Percentiles rank a stretch among this genome's conserved stretches.
These are phyloP conservation scores for Microctonus hyperodae DNA, from an alignment of 2,888 invertebrate genomes.

Conservation along the genomic window DNA sequence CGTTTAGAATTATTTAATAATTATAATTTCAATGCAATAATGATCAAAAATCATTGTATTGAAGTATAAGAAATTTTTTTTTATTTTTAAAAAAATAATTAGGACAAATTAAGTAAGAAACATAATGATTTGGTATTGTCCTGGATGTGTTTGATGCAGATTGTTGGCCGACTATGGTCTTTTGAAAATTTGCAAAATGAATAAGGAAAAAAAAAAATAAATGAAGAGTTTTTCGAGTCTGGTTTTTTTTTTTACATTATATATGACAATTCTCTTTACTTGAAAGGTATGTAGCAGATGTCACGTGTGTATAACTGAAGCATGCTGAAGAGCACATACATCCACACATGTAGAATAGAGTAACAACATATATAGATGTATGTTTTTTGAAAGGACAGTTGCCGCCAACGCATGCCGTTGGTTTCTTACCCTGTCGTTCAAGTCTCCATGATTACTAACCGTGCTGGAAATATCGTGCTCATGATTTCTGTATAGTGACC, in stretches of 20 bases:
- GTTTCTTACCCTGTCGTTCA: slow-evolving; percentile 61
- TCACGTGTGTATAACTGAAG: slow-evolving; percentile 30
- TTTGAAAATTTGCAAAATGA: slow-evolving; percentile 18
- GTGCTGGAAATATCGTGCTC: slow-evolving; percentile 51
- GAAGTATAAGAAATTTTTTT: too few relatives aligned
- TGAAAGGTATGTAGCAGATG: slow-evolving; percentile 32
- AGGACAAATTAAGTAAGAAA: too few relatives aligned
- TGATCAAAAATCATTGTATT: too few relatives aligned
- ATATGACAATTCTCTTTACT: slow-evolving; percentile 18
- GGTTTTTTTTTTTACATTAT: slow-evolving; percentile 21
- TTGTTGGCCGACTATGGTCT: background rate
- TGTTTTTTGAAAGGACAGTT: slow-evolving; percentile 59
- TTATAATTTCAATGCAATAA: too few relatives aligned
- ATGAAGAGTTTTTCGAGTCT: slow-evolving; percentile 25
- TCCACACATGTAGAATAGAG: too few relatives aligned
- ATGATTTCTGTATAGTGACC: slow-evolving; percentile 35
- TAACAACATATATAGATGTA: slow-evolving; percentile 37
- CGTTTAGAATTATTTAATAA: too few relatives aligned
- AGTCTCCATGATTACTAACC: slow-evolving; percentile 59
- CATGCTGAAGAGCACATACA: slow-evolving; percentile 17
- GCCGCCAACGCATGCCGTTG: slow-evolving; percentile 54
- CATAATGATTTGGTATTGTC: too few relatives aligned
- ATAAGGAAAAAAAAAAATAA: slow-evolving; percentile 2
- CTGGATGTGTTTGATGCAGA: too few relatives aligned
- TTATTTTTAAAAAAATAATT: too few relatives aligned